A percentile compares a stretch with the other conserved stretches of the same genome.
Evolutionary conservation across 23 tunicate genomes (phyloP).

Genomic region (Styela plicata): DNA sequence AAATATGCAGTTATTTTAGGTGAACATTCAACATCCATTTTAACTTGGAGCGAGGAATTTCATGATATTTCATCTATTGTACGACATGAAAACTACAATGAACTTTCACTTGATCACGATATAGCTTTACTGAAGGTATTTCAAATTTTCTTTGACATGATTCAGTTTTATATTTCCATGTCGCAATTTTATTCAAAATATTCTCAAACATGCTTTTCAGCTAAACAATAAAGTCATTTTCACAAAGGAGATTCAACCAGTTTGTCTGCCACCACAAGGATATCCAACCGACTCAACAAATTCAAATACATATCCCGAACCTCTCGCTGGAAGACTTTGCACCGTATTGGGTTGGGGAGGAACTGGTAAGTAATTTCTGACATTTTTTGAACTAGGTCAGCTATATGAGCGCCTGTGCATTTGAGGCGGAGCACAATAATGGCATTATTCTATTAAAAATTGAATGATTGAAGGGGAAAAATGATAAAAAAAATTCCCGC

Average conservation of each 20-base stretch:
- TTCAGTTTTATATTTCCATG: neutral
- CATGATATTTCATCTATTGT: neutral
- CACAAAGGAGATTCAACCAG: conserved; percentile 26
- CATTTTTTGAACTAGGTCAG: neutral
- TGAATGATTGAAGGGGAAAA: neutral
- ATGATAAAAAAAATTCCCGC: neutral
- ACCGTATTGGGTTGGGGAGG: conserved; percentile 47
- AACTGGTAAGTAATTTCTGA: conserved; percentile 26
- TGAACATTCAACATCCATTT: neutral
- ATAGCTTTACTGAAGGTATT: neutral
- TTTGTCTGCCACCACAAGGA: conserved; percentile 4
- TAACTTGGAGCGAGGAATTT: neutral
- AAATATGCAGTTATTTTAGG: neutral
- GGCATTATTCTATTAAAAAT: too few species aligned
- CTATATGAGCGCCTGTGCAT: conserved; percentile 3
- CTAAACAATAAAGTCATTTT: conserved; percentile 12
- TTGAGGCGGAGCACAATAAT: neutral
- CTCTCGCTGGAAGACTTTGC: conserved; percentile 41
- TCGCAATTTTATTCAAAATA: neutral
- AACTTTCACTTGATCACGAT: neutral
- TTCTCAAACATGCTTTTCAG: neutral
- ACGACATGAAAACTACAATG: neutral
- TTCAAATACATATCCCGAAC: neutral
- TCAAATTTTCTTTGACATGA: neutral
- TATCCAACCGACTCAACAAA: conserved; percentile 23